These are phyloP conservation scores for Chromobotia macracanthus DNA, from an alignment of 2,797 vertebrate genomes.

Conservation along the genomic window DNA sequence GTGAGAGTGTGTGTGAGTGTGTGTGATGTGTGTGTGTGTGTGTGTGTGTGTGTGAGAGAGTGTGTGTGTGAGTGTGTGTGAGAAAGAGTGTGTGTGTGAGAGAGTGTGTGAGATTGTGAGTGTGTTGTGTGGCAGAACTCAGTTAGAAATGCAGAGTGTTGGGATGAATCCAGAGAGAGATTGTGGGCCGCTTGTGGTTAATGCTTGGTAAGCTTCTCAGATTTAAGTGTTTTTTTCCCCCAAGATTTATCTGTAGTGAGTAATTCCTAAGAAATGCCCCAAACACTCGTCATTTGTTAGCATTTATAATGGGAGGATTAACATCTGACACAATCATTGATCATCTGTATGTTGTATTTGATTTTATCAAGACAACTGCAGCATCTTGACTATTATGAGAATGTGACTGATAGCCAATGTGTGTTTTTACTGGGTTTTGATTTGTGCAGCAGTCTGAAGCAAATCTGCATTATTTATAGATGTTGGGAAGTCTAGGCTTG, in stretches of 20 bases:
- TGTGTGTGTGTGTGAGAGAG: neutral
- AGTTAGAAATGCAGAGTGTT: neutral
- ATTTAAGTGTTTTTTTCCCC: neutral
- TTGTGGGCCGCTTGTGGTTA: neutral
- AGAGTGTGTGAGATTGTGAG: neutral
- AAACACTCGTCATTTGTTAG: neutral
- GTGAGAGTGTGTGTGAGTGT: neutral
- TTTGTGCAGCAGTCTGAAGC: no score
- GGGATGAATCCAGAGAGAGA: neutral
- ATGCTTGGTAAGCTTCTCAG: conserved; percentile 6
- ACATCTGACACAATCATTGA: no score
- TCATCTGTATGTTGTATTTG: neutral
- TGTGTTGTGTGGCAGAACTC: neutral
- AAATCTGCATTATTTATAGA: neutral
- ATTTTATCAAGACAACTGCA: neutral
- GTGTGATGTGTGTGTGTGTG: no score
- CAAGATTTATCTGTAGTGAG: neutral
- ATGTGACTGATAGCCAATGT: neutral
- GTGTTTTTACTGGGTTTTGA: neutral
- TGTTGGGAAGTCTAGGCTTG: neutral
- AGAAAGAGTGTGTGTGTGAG: no score
- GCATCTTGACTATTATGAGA: neutral
- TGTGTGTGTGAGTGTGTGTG: no score
- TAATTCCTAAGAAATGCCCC: neutral
- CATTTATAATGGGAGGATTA: neutral